phyloP scores from a whole-genome alignment of 2,113 vertebrate species.

The Paracanthobrama guichenoti region DNA sequence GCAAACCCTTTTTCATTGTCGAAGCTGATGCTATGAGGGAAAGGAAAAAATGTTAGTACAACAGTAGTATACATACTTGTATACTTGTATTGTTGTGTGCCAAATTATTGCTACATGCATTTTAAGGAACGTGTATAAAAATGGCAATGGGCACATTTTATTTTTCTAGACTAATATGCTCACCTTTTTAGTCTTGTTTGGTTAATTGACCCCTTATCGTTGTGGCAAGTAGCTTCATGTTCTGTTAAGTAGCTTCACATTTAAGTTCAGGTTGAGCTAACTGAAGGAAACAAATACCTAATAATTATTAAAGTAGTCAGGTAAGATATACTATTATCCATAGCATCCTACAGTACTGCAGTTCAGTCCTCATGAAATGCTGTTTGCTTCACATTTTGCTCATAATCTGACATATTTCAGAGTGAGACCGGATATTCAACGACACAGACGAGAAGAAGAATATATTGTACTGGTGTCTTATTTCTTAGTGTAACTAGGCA shows the following conservation, averaged over 20 bases:
- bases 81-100: constrained; percentile 40
- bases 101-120: constrained; percentile 28
- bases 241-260: background rate
- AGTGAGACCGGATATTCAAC: background rate
- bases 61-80: no score
- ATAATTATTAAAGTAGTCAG: background rate
- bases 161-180: background rate
- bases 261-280: no score
- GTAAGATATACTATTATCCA: background rate
- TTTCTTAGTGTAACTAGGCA: no score
- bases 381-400: background rate
- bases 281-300: background rate
- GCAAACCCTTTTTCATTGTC: constrained; percentile 37
- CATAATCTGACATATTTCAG: background rate
- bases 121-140: background rate
- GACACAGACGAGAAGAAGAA: background rate
- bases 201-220: background rate
- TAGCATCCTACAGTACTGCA: background rate
- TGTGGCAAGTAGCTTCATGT: background rate
- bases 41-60: no score
- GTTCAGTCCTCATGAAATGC: background rate
- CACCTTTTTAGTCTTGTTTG: background rate
- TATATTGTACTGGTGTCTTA: no score
- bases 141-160: background rate
- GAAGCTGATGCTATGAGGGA: constrained; percentile 44